Conservation (phyloP, 2,797 vertebrate species). For the Lepus oiostolus region DNA sequence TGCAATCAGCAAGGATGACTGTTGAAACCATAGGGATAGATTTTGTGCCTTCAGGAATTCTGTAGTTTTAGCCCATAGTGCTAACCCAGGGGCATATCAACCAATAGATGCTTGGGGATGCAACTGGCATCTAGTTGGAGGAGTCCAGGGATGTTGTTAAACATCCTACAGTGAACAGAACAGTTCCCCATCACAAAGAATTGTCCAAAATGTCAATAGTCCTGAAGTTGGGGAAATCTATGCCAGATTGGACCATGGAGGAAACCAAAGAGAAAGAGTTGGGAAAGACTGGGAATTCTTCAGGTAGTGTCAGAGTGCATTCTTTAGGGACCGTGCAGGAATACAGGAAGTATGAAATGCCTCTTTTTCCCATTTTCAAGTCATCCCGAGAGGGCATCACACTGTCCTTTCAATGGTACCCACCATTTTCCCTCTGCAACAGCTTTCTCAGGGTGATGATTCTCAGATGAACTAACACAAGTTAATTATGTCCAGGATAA, state of each 20-base stretch:
- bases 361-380: not conserved
- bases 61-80: not conserved
- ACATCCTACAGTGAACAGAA: not conserved
- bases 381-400: not conserved
- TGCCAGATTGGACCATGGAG: not conserved
- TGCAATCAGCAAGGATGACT: not conserved
- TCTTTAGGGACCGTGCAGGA: not conserved
- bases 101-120: not conserved
- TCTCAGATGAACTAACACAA: conserved; percentile 75
- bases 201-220: not conserved
- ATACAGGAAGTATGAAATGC: not conserved
- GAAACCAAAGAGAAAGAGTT: not conserved
- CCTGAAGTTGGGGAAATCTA: not conserved
- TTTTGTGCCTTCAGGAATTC: not conserved
- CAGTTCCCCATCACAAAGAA: not conserved
- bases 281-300: not conserved
- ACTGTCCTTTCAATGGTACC: not conserved
- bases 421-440: conserved; percentile 29
- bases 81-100: not conserved
- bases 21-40: not conserved
- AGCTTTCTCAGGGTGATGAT: conserved; percentile 63
- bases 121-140: not conserved
- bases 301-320: not conserved
- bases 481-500: conserved; percentile 73
- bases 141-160: not conserved